Conservation (phyloP, 2,888 invertebrate species). For the Hololepta plana region DNA sequence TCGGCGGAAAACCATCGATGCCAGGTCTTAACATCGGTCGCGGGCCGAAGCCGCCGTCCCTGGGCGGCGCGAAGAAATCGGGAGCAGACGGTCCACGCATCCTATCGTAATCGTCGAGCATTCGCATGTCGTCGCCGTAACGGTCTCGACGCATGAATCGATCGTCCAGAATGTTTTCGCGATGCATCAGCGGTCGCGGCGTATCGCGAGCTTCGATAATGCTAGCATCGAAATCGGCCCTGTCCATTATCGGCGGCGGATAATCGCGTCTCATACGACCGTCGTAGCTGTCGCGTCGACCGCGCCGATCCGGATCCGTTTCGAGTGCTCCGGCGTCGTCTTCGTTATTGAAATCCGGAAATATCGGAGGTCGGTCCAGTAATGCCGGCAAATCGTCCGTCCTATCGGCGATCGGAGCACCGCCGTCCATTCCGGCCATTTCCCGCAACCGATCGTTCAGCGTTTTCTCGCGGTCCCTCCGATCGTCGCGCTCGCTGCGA, state of each 20-base stretch:
- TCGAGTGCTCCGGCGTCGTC: conserved; percentile 3
- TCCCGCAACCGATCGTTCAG: conserved; percentile 15
- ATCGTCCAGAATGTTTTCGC: conserved; percentile 10
- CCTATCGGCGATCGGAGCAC: no score
- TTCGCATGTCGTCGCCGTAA: conserved; percentile 14
- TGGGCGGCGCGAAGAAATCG: conserved; percentile 13
- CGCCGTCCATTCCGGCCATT: conserved; percentile 13
- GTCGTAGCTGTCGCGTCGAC: no score
- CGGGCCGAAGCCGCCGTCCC: conserved; percentile 13
- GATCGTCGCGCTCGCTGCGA: conserved; percentile 14
- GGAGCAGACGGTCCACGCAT: conserved; percentile 11
- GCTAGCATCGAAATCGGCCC: no score
- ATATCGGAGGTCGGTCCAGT: conserved; percentile 20
- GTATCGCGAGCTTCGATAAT: conserved; percentile 5
- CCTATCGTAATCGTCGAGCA: conserved; percentile 12
- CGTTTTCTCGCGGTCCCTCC: conserved; percentile 21
- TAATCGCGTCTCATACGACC: no score
- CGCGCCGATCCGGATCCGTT: conserved; percentile 7
- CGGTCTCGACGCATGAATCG: conserved; percentile 17
- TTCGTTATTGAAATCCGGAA: conserved; percentile 13
- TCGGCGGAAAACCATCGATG: conserved; percentile 15
- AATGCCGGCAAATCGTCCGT: conserved; percentile 23
- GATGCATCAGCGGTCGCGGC: conserved; percentile 4
- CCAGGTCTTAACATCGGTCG: conserved; percentile 18
- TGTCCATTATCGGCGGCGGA: conserved; percentile 6